Evolutionary conservation across 2,113 vertebrate species (phyloP).

Genomic region (Labrus mixtus): DNA sequence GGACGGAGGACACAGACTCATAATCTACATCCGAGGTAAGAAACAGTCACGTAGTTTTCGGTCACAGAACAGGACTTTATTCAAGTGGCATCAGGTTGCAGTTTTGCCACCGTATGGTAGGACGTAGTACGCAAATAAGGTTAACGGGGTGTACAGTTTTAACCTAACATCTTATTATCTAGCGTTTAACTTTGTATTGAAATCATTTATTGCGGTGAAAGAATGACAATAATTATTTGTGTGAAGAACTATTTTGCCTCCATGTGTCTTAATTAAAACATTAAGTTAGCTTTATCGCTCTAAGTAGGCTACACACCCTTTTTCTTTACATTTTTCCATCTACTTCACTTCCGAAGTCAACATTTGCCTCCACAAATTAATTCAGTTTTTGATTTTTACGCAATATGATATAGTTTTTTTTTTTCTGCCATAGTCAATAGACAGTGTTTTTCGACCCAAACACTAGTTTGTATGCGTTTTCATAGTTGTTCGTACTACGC

Average conservation of each 20-base stretch:
- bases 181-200: not conserved
- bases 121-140: not conserved
- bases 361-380: not conserved
- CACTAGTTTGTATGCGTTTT: not conserved
- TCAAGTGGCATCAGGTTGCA: not conserved
- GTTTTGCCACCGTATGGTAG: slow-evolving; percentile 28
- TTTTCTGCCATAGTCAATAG: too few species aligned
- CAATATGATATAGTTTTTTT: not conserved
- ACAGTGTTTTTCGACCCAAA: not conserved
- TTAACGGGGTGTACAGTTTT: not conserved
- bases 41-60: not conserved
- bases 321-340: not conserved
- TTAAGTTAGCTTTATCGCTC: not conserved
- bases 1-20: slow-evolving; percentile 9
- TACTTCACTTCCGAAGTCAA: not conserved
- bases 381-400: not conserved
- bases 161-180: not conserved
- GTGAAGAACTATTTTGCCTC: slow-evolving; percentile 42
- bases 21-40: slow-evolving; percentile 22
- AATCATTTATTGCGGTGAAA: not conserved
- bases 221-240: not conserved
- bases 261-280: not conserved
- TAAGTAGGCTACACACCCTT: not conserved
- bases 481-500: slow-evolving; percentile 4
- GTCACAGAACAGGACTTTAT: not conserved